Evolutionary conservation across 2,888 invertebrate species (phyloP).

Genomic region (Xestobium rufovillosum): DNA sequence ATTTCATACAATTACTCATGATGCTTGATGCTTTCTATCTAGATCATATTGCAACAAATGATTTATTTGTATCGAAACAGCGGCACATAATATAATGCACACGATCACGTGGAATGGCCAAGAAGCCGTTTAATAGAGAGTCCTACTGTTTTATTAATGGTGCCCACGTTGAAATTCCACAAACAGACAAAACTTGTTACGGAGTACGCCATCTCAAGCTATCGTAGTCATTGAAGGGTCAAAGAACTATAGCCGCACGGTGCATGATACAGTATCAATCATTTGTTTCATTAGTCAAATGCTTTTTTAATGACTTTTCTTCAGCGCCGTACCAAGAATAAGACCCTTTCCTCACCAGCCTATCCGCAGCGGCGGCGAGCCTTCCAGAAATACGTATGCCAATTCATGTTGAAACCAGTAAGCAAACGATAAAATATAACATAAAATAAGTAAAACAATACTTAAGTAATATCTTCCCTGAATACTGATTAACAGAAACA

Average conservation of each 20-base stretch:
- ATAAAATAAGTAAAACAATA: too few relatives aligned
- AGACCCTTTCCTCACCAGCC: too few relatives aligned
- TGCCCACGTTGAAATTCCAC: slow-evolving; percentile 35
- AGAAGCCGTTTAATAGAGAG: slow-evolving; percentile 36
- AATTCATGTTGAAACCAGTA: too few relatives aligned
- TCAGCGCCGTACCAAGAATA: slow-evolving; percentile 22
- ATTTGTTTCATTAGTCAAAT: slow-evolving; percentile 41
- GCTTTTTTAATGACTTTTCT: slow-evolving; percentile 38
- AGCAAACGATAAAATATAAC: too few relatives aligned
- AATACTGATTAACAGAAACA: too few relatives aligned
- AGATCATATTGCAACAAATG: too few relatives aligned
- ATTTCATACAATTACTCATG: too few relatives aligned
- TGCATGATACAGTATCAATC: slow-evolving; percentile 38
- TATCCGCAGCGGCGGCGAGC: too few relatives aligned
- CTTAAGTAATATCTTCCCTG: too few relatives aligned
- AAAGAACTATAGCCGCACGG: slow-evolving; percentile 30
- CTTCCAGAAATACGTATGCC: too few relatives aligned
- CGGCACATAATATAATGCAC: slow-evolving; percentile 32
- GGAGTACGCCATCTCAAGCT: slow-evolving; percentile 26
- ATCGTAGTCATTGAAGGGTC: slow-evolving; percentile 21
- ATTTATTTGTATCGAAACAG: slow-evolving; percentile 32
- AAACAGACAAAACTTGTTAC: slow-evolving; percentile 37
- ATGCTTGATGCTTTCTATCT: too few relatives aligned
- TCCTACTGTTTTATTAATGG: slow-evolving; percentile 42
- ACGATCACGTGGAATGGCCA: slow-evolving; percentile 33